Evolutionary conservation across 1,140 invertebrate species (phyloP).

Genomic region (Drosophila pandora): DNA sequence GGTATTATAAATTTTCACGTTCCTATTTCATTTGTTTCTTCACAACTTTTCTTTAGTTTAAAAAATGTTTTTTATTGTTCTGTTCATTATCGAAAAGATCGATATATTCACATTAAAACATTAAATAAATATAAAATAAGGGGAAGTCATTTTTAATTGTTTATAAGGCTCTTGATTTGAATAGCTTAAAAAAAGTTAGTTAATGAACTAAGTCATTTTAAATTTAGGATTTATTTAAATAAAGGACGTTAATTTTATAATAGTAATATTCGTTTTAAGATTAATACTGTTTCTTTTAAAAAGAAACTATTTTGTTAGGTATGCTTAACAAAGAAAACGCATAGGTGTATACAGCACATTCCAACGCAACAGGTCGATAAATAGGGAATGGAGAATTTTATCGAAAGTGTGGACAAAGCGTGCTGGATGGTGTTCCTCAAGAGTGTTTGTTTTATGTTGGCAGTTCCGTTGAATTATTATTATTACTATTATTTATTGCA

Average conservation of each 20-base stretch:
- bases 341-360: background rate
- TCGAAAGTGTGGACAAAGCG: slow-evolving; percentile 7
- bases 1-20: background rate
- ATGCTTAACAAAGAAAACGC: background rate
- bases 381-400: background rate
- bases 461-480: slow-evolving; percentile 74
- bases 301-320: no score
- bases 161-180: no score
- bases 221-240: no score
- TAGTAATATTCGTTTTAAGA: no score
- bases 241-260: no score
- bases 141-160: no score
- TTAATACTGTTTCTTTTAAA: no score
- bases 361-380: background rate
- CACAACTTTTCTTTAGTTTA: background rate
- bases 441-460: slow-evolving; percentile 73
- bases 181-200: no score
- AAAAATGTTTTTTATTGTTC: background rate
- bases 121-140: no score
- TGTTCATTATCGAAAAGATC: no score
- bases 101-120: no score
- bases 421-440: slow-evolving; percentile 42
- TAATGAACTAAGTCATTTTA: no score
- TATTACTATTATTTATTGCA: slow-evolving; percentile 69
- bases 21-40: background rate